Evolutionary conservation across 1,140 invertebrate genomes (phyloP).

Genomic region (Coenobita brevimanus): DNA sequence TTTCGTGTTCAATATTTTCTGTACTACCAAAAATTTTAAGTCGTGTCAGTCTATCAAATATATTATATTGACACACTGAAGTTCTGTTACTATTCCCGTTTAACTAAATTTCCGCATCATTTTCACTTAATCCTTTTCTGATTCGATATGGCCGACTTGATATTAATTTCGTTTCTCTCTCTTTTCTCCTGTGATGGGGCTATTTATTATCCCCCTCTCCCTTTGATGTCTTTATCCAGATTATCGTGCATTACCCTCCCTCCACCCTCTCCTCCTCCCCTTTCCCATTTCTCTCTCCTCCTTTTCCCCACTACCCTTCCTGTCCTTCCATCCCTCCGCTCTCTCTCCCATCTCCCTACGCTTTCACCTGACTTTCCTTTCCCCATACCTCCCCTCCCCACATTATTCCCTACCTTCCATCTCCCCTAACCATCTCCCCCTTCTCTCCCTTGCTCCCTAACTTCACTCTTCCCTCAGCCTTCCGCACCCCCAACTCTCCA

Average conservation of each 20-base stretch:
- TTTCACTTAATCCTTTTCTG: background rate
- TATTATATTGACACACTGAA: too few relatives aligned
- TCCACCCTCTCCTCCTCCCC: conserved; percentile 21
- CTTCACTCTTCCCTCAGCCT: background rate
- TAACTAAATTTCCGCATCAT: too few relatives aligned
- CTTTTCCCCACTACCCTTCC: background rate
- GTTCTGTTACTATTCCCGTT: too few relatives aligned
- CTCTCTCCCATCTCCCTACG: background rate
- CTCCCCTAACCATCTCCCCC: background rate
- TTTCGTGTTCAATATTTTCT: too few relatives aligned
- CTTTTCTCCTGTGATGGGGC: background rate
- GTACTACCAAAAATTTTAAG: too few relatives aligned
- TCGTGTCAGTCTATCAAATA: too few relatives aligned
- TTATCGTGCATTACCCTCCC: background rate
- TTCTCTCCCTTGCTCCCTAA: background rate
- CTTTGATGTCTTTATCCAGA: background rate
- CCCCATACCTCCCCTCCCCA: background rate
- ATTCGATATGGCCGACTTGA: background rate
- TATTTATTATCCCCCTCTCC: background rate
- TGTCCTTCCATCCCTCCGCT: background rate
- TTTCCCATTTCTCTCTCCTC: background rate
- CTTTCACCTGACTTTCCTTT: background rate
- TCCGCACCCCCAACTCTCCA: background rate
- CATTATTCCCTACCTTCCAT: background rate
- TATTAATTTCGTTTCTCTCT: background rate